These are phyloP conservation scores for Micromys minutus DNA, from an alignment of 2,113 vertebrate species.

Conservation along the genomic window DNA sequence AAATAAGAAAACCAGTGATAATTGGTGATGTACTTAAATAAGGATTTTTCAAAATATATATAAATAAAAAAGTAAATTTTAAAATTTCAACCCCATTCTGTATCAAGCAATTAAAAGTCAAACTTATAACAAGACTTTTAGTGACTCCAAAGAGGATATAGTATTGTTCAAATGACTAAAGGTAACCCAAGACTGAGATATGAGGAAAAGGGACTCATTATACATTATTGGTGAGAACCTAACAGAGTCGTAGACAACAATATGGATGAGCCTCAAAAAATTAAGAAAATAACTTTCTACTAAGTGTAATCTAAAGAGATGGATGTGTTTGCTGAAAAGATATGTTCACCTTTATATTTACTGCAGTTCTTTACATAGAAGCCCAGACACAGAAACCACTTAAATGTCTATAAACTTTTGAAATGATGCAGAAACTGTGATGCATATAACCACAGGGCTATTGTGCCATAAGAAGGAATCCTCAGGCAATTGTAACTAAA, in stretches of 20 bases:
- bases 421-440: background rate
- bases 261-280: background rate
- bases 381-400: background rate
- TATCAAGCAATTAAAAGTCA: background rate
- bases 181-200: background rate
- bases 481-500: background rate
- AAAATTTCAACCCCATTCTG: background rate
- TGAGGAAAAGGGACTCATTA: background rate
- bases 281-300: background rate
- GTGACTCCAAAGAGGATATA: background rate
- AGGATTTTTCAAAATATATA: background rate
- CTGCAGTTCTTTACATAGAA: background rate
- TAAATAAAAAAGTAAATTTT: background rate
- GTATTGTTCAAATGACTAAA: background rate
- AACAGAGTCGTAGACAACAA: background rate
- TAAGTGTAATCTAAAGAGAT: background rate
- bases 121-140: background rate
- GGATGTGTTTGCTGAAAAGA: background rate
- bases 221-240: background rate
- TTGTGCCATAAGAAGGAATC: background rate
- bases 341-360: background rate
- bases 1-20: background rate
- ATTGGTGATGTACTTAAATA: background rate
- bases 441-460: background rate
- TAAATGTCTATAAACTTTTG: too few relatives aligned